Evolutionary conservation across 2,797 vertebrate genomes (phyloP), one percentile per base, ranked within the genome.

Genomic region (Tangara arthus): DNA sequence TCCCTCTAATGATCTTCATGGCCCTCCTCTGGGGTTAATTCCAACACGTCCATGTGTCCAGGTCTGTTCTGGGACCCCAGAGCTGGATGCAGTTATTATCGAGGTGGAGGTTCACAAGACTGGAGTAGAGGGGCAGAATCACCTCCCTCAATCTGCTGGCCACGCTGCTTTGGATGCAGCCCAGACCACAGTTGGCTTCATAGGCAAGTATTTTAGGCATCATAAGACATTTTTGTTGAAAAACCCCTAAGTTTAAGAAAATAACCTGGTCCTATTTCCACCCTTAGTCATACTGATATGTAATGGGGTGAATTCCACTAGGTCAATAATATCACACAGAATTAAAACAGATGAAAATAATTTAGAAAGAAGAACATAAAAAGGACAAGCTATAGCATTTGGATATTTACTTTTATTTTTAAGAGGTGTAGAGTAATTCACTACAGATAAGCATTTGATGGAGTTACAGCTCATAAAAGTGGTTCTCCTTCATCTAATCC

Each of bases 391-490:
- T 80, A 15, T 60, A 83, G 35, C 28, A n/a, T 93, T 94, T 79
- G 84, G 41, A 18, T 85, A 80, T 28, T 87, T 66, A 82, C 66
- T 80, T 78, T 91, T 89, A 12, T 94, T 93, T 90, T 90, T 88
- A 65, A 83, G 79, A 87, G 39, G 11, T 65, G 11, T 46, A 73
- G 64, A 85, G 24, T 85, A 89, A 77, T 86, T 95, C 53, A 84
- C 63, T 78, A 22, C 20, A 77, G 68, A 18, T 53, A 89, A 90
- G 69, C 30, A 9, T 82, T 56, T 79, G 79, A 94, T 93, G 70
- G 81, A 95, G 89, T 91, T 86, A 81, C 6, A n/a, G 39, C 76
- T 95, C 57, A 65, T 93, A 83, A 96, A 91, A 78, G 55, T 64
- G 53, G 50, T 90, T 91, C 63, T 86, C 41, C 56, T 82, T 35